Percentiles rank a stretch among this genome's conserved stretches.
These are phyloP conservation scores for Taxidea taxus DNA, from an alignment of 2,113 vertebrate genomes.

Conservation along the genomic window DNA sequence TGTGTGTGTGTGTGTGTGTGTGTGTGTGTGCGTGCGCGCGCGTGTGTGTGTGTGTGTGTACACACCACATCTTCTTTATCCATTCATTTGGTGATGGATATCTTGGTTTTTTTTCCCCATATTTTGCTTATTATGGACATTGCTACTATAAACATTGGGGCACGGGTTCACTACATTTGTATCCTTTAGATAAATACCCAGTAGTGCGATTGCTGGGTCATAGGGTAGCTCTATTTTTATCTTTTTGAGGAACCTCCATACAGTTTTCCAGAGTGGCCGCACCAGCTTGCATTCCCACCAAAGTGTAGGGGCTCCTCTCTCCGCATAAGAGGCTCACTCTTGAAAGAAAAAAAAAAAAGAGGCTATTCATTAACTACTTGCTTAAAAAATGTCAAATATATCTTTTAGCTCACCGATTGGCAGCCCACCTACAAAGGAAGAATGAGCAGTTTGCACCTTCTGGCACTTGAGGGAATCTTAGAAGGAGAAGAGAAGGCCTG, in stretches of 20 bases:
- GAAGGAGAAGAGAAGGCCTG: not conserved
- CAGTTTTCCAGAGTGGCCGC: not conserved
- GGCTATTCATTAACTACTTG: not conserved
- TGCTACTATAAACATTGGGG: not conserved
- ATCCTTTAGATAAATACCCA: not conserved
- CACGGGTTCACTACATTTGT: not conserved
- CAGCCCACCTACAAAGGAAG: not conserved
- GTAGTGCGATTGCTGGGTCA: not conserved
- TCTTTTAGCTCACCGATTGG: not conserved
- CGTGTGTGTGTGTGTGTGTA: too few species aligned
- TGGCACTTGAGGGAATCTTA: not conserved
- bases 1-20: too few species aligned
- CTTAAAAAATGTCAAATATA: not conserved
- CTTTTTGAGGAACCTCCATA: not conserved
- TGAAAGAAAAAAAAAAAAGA: not conserved
- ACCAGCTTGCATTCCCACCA: not conserved
- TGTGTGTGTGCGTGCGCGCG: too few species aligned
- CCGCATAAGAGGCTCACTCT: not conserved
- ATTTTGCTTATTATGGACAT: too few species aligned
- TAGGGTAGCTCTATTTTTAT: not conserved
- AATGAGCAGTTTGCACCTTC: not conserved
- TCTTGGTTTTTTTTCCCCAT: too few species aligned
- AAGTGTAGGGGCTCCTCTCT: not conserved
- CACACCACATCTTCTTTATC: too few species aligned
- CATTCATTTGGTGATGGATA: too few species aligned